Evolutionary conservation across 2,888 invertebrate species (phyloP).

Genomic region (Andrena camellia): DNA sequence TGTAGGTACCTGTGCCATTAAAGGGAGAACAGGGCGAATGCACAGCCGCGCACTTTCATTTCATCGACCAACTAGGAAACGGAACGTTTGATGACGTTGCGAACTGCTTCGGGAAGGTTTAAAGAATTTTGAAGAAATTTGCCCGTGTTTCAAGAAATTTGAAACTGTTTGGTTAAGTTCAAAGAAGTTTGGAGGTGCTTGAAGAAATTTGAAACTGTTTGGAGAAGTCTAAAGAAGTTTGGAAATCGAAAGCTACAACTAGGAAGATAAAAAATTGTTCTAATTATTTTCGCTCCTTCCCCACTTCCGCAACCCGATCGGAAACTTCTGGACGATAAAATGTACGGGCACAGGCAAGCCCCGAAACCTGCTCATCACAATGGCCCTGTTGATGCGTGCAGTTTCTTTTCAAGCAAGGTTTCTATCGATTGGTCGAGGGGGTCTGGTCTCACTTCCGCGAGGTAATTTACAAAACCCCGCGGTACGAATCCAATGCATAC

Average conservation of each 20-base stretch:
- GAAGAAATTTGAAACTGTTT: neutral
- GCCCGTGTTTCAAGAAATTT: neutral
- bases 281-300: neutral
- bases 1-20: constrained; percentile 28
- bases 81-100: neutral
- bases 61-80: neutral
- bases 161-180: neutral
- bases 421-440: constrained; percentile 68
- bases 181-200: neutral
- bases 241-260: neutral
- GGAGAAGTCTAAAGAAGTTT: neutral
- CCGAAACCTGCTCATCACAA: constrained; percentile 30
- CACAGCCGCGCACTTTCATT: neutral
- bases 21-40: constrained; percentile 12
- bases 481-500: constrained; percentile 36
- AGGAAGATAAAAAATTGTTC: neutral
- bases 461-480: constrained; percentile 63
- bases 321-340: neutral
- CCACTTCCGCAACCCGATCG: neutral
- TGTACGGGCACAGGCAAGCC: neutral
- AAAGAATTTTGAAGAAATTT: neutral
- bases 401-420: constrained; percentile 56
- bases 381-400: constrained; percentile 9
- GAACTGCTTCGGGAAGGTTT: neutral
- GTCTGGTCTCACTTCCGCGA: constrained; percentile 17